Conservation (phyloP, 2,888 invertebrate genomes). For the Epirrita christyi region DNA sequence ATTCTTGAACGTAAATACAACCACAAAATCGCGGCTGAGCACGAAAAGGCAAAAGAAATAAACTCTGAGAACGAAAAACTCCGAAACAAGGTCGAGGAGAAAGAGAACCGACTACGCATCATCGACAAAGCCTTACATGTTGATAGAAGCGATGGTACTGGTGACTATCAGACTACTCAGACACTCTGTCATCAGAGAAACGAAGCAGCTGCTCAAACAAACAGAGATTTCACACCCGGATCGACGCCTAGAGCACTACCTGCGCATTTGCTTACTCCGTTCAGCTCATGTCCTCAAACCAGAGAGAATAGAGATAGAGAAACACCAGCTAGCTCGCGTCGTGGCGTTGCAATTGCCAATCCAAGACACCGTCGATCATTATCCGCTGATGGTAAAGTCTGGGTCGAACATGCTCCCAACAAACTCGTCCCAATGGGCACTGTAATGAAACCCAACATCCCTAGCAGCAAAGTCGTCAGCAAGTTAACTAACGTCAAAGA, state of each 20-base stretch:
- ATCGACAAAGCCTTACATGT: slow-evolving; percentile 69
- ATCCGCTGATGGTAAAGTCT: slow-evolving; percentile 90
- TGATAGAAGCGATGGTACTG: slow-evolving; percentile 56
- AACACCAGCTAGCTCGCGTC: slow-evolving; percentile 67
- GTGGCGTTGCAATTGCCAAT: slow-evolving; percentile 89
- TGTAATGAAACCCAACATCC: slow-evolving; percentile 93
- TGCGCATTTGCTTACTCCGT: slow-evolving; percentile 74
- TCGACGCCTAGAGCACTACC: slow-evolving; percentile 77
- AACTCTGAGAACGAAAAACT: slow-evolving; percentile 67
- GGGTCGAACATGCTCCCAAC: slow-evolving; percentile 95
- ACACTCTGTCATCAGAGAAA: slow-evolving; percentile 40
- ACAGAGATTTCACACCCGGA: slow-evolving; percentile 71
- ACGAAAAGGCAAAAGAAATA: slow-evolving; percentile 90
- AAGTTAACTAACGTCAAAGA: slow-evolving; percentile 92
- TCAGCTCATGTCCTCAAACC: slow-evolving; percentile 61
- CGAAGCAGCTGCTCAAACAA: slow-evolving; percentile 71
- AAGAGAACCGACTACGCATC: slow-evolving; percentile 74
- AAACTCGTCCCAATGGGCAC: slow-evolving; percentile 94
- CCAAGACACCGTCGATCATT: slow-evolving; percentile 91
- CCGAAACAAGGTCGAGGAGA: slow-evolving; percentile 69
- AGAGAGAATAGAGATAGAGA: slow-evolving; percentile 55
- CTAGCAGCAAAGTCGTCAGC: slow-evolving; percentile 92
- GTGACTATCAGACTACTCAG: slow-evolving; percentile 39
- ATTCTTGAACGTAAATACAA: slow-evolving; percentile 84
- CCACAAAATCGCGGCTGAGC: slow-evolving; percentile 88